Conservation (phyloP, 2,888 invertebrate species). For the Caradrina kadenii region DNA sequence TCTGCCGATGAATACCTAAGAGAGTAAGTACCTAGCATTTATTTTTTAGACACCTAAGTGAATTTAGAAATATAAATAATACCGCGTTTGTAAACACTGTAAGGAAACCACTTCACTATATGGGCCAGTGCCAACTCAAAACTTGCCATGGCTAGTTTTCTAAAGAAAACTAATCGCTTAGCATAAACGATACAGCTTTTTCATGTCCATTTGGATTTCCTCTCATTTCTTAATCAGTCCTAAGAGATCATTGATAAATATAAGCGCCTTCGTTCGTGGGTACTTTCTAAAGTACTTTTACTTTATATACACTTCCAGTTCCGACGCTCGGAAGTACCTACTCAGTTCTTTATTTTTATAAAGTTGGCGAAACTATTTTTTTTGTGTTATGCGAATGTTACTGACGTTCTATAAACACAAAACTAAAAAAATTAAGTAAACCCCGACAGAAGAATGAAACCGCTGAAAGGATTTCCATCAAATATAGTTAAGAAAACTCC, state of each 20-base stretch:
- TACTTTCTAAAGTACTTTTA: conserved; percentile 51
- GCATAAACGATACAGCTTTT: conserved; percentile 61
- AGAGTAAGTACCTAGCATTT: not conserved
- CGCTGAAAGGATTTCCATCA: too few relatives aligned
- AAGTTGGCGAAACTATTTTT: not conserved
- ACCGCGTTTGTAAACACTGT: conserved; percentile 40
- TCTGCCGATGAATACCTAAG: too few relatives aligned
- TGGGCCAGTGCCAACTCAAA: conserved; percentile 53
- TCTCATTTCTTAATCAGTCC: conserved; percentile 55
- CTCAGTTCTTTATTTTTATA: not conserved
- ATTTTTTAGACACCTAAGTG: conserved; percentile 14
- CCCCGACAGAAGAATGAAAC: too few relatives aligned
- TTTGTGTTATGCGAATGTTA: not conserved
- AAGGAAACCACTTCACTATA: conserved; percentile 33
- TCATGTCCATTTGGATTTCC: conserved; percentile 60
- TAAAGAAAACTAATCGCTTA: conserved; percentile 58
- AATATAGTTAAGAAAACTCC: too few relatives aligned
- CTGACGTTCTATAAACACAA: not conserved
- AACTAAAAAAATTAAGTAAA: too few relatives aligned
- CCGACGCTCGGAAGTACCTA: conserved; percentile 14
- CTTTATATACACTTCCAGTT: conserved; percentile 27
- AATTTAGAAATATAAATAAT: conserved; percentile 23
- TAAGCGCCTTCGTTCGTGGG: conserved; percentile 15
- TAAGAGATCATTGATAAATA: conserved; percentile 50
- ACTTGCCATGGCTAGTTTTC: conserved; percentile 61